Evolutionary conservation across 2,888 invertebrate genomes (phyloP).

Genomic region (Tachina grossa): DNA sequence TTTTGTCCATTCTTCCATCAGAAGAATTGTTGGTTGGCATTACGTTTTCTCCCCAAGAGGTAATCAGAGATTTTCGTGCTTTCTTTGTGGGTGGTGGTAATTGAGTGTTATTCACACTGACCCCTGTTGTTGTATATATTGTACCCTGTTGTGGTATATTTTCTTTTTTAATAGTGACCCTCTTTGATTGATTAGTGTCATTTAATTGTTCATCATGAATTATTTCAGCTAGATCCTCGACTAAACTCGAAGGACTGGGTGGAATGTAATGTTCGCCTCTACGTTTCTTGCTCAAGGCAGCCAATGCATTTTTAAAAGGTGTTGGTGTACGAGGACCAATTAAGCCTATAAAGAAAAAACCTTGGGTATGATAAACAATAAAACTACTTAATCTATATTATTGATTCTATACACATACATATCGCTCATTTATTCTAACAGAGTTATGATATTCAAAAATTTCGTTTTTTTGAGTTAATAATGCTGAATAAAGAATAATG

Average conservation of each 20-base stretch:
- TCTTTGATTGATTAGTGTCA: constrained; percentile 81
- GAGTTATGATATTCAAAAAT: too few relatives aligned
- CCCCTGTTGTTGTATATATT: neutral
- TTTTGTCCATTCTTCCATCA: constrained; percentile 83
- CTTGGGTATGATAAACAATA: neutral
- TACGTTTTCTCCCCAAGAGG: constrained; percentile 86
- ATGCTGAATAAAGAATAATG: too few relatives aligned
- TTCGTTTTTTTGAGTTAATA: too few relatives aligned
- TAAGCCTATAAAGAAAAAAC: constrained; percentile 73
- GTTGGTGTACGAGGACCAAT: constrained; percentile 92
- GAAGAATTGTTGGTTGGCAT: constrained; percentile 67
- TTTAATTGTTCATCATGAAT: constrained; percentile 91
- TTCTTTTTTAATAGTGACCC: constrained; percentile 68
- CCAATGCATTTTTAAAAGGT: constrained; percentile 96
- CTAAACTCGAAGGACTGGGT: constrained; percentile 89
- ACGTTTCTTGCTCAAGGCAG: constrained; percentile 92
- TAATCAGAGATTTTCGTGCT: constrained; percentile 91
- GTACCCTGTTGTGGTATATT: constrained; percentile 62
- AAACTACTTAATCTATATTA: neutral
- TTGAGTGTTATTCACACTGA: constrained; percentile 82
- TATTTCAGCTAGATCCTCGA: constrained; percentile 94
- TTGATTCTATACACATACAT: neutral
- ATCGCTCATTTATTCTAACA: too few relatives aligned
- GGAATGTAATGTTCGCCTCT: constrained; percentile 85
- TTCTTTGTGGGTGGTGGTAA: constrained; percentile 88